These are phyloP conservation scores for Epiblema foenella DNA, from an alignment of 2,888 invertebrate species.

Conservation along the genomic window DNA sequence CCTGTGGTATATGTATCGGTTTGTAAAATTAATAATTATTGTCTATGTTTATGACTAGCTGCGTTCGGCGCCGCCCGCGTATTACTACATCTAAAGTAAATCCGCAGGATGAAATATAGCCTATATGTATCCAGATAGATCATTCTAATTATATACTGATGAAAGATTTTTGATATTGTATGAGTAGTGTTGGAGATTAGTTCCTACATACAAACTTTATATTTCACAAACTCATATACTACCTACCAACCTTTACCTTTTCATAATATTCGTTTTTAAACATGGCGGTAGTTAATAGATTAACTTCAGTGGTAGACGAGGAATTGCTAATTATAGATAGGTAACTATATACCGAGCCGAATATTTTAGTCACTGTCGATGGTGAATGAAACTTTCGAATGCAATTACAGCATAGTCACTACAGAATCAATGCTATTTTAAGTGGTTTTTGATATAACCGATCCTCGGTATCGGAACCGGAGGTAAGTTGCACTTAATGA, in stretches of 20 bases:
- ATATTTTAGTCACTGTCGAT: conserved; percentile 21
- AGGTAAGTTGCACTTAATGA: conserved; percentile 35
- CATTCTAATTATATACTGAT: too few relatives aligned
- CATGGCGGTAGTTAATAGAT: conserved; percentile 7
- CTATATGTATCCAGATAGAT: too few relatives aligned
- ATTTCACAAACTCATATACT: too few relatives aligned
- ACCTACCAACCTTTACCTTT: too few relatives aligned
- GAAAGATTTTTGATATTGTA: too few relatives aligned
- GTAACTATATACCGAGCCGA: conserved; percentile 10
- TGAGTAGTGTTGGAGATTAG: too few relatives aligned
- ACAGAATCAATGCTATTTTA: background rate
- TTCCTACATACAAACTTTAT: too few relatives aligned
- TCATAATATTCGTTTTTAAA: background rate
- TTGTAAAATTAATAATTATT: too few relatives aligned
- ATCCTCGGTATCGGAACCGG: conserved; percentile 20
- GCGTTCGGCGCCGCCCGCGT: too few relatives aligned
- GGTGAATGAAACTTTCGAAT: conserved; percentile 6
- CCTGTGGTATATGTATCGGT: background rate
- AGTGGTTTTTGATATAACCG: conserved; percentile 17
- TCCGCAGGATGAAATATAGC: too few relatives aligned
- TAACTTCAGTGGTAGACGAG: background rate
- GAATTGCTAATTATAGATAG: background rate
- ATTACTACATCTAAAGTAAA: too few relatives aligned
- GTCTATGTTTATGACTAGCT: too few relatives aligned
- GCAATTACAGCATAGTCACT: conserved; percentile 1